Evolutionary conservation across 2,888 invertebrate genomes (phyloP).

Genomic region (Melanostoma scalare): DNA sequence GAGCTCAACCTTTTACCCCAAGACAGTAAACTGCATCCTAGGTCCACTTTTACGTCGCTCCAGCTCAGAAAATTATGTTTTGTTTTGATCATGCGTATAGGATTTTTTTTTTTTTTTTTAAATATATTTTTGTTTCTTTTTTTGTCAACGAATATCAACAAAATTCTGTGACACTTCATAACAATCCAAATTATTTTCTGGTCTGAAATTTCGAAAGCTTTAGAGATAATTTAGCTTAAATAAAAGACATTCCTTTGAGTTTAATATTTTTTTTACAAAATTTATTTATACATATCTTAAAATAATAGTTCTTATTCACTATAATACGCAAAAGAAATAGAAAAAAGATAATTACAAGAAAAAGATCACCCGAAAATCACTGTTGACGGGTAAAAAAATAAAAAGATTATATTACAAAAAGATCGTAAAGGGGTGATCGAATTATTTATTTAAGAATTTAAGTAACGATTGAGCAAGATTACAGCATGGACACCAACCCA

Average conservation of each 20-base stretch:
- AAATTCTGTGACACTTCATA: too few relatives aligned
- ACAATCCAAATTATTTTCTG: too few relatives aligned
- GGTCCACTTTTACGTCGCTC: too few relatives aligned
- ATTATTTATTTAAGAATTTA: not conserved
- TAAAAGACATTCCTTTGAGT: not conserved
- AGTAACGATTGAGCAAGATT: slow-evolving; percentile 22
- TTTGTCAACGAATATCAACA: too few relatives aligned
- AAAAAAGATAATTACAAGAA: slow-evolving; percentile 49
- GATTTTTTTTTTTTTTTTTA: too few relatives aligned
- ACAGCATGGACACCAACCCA: slow-evolving; percentile 53
- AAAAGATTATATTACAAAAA: slow-evolving; percentile 14
- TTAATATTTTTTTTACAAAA: slow-evolving; percentile 40
- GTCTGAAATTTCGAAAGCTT: too few relatives aligned
- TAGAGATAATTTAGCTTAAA: not conserved
- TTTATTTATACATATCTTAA: slow-evolving; percentile 64
- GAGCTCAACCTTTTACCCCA: too few relatives aligned
- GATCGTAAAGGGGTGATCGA: slow-evolving; percentile 9
- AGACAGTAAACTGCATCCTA: too few relatives aligned
- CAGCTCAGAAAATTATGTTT: too few relatives aligned
- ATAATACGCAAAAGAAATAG: slow-evolving; percentile 37
- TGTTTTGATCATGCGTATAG: too few relatives aligned
- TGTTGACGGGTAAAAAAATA: not conserved
- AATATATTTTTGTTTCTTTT: too few relatives aligned
- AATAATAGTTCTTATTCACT: slow-evolving; percentile 40
- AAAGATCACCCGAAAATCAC: not conserved